Percentiles rank a stretch among this genome's conserved stretches.
These are phyloP conservation scores for Azorinus chamasolen DNA, from an alignment of 2,888 invertebrate species.

Conservation along the genomic window DNA sequence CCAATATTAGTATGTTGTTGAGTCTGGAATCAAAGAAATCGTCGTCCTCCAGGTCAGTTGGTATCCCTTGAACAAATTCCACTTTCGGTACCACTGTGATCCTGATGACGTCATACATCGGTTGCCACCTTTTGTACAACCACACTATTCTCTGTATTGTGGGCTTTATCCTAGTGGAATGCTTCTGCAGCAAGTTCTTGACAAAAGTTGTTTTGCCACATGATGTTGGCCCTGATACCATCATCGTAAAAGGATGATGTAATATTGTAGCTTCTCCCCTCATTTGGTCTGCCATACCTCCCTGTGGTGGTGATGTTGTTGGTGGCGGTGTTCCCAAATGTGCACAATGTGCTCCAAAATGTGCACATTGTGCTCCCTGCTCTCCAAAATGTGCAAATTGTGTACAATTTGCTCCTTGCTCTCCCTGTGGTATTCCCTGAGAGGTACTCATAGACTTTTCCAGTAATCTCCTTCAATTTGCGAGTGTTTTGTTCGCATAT, in stretches of 20 bases:
- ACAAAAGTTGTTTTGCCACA: conserved; percentile 4
- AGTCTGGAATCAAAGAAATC: conserved; percentile 21
- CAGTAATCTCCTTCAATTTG: too few species aligned
- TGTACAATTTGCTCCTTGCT: not conserved
- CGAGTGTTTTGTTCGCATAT: too few species aligned
- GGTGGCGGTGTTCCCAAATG: too few species aligned
- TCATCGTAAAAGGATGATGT: too few species aligned
- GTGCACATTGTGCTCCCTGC: not conserved
- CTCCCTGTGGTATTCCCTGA: too few species aligned
- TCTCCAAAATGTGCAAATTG: not conserved
- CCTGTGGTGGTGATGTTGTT: too few species aligned
- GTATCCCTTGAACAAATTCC: conserved; percentile 2
- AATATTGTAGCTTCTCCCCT: too few species aligned
- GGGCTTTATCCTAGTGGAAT: not conserved
- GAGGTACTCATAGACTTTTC: not conserved
- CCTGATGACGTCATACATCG: not conserved
- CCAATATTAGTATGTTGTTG: not conserved
- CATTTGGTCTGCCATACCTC: too few species aligned
- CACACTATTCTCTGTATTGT: not conserved
- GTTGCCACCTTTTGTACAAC: conserved; percentile 1
- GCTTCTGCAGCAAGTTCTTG: not conserved
- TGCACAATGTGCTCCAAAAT: too few species aligned
- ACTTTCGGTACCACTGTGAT: not conserved
- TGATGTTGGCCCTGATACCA: not conserved
- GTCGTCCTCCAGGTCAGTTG: conserved; percentile 17